Evolutionary conservation across 2,797 vertebrate genomes (phyloP), one percentile per base, ranked within the genome.

Genomic region (Clarias platycephalus): DNA sequence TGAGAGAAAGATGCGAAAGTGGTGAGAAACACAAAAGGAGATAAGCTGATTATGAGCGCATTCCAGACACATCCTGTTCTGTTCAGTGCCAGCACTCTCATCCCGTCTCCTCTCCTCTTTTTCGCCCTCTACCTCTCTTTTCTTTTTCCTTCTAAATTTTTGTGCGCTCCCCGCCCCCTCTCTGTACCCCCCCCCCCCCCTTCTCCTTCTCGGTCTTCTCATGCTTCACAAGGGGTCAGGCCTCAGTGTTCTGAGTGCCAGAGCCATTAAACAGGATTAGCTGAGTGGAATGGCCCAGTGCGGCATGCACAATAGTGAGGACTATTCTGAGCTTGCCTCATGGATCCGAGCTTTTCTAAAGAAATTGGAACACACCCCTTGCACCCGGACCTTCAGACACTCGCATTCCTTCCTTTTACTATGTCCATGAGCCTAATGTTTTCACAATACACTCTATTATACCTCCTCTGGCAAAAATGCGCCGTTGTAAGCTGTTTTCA

Each of bases 231-330:
- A 60, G 71, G 57, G 67, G 76, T 62, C 57, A 85, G 86, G 85
- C 83, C 82, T 84, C 75, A 34, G 86, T 83, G 80, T 80, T 87
- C 84, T 80, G 63, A 85, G 71, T 91, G 90, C 88, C 90, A 88
- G 72, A 91, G 89, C 89, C 92, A 90, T 90, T 89, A 92, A 93
- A 93, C 90, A 89, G 89, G 93, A 94, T 94, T 94, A 94, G 89
- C 84, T 84, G 80, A 89, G 90, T 87, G 76, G 85, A 89, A 89
- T 89, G 75, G 76, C 62, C 77, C 57, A 74, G 86, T 89, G 83
- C 64, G 78, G 71, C 70, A 67, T 72, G 18, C 68, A 89, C 87
- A 89, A 89, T 89, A 87, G 83, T 64, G 72, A 82, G 79, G 83
- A 84, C 86, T 86, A 83, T 83, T 81, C 84, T 81, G 82, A 83